These are phyloP conservation scores for Tetranychus urticae DNA, from an alignment of 1,140 invertebrate genomes.

Conservation along the genomic window DNA sequence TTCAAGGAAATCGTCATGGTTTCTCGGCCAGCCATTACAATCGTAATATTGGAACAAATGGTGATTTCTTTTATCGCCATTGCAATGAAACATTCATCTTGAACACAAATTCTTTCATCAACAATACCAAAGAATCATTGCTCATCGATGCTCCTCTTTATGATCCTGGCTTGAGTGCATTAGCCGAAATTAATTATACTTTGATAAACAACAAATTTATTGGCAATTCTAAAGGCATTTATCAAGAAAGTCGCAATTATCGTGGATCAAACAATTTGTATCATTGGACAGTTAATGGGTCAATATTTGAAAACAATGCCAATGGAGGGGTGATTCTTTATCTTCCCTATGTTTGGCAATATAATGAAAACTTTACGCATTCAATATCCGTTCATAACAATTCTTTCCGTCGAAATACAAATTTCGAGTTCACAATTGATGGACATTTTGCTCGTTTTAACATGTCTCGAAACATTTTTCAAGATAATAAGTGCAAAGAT, in stretches of 20 bases:
- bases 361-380: conserved; percentile 81
- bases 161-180: conserved; percentile 24
- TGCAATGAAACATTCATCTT: conserved; percentile 55
- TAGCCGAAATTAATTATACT: conserved; percentile 45
- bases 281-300: conserved; percentile 70
- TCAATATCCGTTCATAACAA: conserved; percentile 61
- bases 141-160: conserved; percentile 55
- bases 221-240: conserved; percentile 43
- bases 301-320: conserved; percentile 48
- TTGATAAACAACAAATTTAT: conserved; percentile 50
- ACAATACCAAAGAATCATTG: conserved; percentile 39
- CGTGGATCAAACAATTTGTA: conserved; percentile 78
- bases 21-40: conserved; percentile 70
- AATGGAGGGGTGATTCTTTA: conserved; percentile 56
- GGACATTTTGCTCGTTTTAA: conserved; percentile 62
- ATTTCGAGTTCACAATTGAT: conserved; percentile 56
- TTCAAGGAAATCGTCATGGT: conserved; percentile 53
- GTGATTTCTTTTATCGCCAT: conserved; percentile 47
- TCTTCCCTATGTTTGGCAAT: conserved; percentile 79
- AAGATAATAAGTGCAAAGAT: conserved; percentile 49
- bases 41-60: conserved; percentile 19
- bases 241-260: conserved; percentile 66
- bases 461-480: conserved; percentile 59
- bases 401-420: conserved; percentile 55
- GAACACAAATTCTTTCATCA: conserved; percentile 10